Base-by-base conservation (phyloP, 2,113 vertebrate species). In the Cygnus atratus region DNA sequence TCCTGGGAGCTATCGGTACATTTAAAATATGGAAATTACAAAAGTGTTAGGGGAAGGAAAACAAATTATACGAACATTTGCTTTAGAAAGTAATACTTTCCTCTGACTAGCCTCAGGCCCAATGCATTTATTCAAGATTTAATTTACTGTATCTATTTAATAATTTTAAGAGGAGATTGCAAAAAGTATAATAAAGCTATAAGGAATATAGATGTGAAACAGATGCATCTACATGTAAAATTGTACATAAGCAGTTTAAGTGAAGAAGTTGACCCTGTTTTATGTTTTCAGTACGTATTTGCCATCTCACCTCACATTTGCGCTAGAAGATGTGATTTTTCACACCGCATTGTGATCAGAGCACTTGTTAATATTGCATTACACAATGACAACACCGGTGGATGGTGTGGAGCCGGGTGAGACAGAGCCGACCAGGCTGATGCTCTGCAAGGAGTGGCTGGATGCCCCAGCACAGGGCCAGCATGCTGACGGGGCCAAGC, bases 51-150 rank as follows among this genome's bases (percentile, higher is more conserved):
- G 39, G 66, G 37, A 78, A 78, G 58, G 58, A 83, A 94, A 89
- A 50, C 24, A 89, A 92, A 93, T 79, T 90, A 87, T 87, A 82
- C 28, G 37, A 92, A 85, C 58, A 93, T 92, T 95, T 93, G 67
- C 63, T 94, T 96, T 94, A 93, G 67, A 87, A 90, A 92, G 65
- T 68, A 90, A n/a, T 84, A 43, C 12, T 93, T 87, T 48, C 50
- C 22, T 89, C 67, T 89, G 58, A 82, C 28, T 85, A 77, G 87
- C 77, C 59, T 90, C 66, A 82, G 87, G 92, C 41, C n/a, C 37
- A 75, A 66, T 66, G 59, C 58, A 89, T 91, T 88, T 80, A 82
- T 73, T 91, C 54, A 79, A 39, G 29, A 79, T 83, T 91, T 92
- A 94, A 95, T 92, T 89, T 93, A 79, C 62, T 84, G 18, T 33